Evolutionary conservation across 2,113 vertebrate species (phyloP).

Genomic region (Cavia porcellus): DNA sequence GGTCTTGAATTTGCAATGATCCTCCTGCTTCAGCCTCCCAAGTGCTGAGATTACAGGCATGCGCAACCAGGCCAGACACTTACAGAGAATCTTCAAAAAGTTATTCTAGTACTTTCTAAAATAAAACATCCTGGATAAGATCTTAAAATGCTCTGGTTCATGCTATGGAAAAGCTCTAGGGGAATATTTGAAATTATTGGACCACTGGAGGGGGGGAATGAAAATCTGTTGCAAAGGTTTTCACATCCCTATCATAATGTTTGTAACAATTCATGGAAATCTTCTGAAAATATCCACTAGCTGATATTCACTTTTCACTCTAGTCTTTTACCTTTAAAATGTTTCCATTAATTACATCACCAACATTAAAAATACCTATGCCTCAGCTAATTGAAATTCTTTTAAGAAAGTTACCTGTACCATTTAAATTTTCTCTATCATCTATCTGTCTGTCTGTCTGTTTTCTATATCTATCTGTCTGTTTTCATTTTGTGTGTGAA

Average conservation of each 20-base stretch:
- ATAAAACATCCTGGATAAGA: neutral
- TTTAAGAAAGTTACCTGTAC: neutral
- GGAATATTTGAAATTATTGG: neutral
- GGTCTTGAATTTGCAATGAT: no score
- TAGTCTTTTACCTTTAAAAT: neutral
- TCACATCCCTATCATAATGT: neutral
- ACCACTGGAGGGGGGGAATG: neutral
- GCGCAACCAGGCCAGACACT: no score
- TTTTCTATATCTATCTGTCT: neutral
- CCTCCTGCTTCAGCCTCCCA: no score
- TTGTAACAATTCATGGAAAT: neutral
- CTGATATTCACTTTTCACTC: neutral
- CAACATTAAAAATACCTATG: neutral
- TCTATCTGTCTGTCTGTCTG: neutral
- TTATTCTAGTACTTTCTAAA: conserved; percentile 27
- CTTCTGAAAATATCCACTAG: neutral
- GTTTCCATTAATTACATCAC: neutral
- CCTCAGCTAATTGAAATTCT: neutral
- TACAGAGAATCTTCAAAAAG: neutral
- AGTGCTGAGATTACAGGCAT: no score
- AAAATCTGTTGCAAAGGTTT: conserved; percentile 15
- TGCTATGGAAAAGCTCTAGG: neutral
- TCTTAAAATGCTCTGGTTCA: neutral
- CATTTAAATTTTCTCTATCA: neutral
- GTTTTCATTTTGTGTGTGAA: neutral